Base-by-base conservation (phyloP, 64 coral and sea anemone species). In the Pachyseris speciosa region DNA sequence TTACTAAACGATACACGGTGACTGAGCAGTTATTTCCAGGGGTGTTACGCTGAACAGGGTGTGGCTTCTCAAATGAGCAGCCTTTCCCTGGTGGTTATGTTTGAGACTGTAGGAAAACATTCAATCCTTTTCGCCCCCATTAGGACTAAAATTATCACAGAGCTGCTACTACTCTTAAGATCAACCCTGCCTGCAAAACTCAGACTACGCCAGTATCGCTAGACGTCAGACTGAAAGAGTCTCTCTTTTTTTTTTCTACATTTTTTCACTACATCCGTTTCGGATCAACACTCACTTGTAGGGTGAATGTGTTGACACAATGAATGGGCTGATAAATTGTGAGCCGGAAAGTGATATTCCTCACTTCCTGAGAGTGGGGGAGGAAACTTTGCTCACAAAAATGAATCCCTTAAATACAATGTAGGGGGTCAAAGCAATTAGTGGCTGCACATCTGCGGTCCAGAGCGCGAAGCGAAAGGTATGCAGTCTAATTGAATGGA, bases 271-370 rank as follows among this genome's bases (percentile, higher is more conserved):
- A 16, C 55, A 61, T 81, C 77, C 55, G 34, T 38, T 38, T 25
- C 3, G 52, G 52, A 34, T 81, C 52, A 81, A 57, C 32, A 61
- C 77, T 40, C 34, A 41, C 49, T 39, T 25, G 77, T 27, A 26
- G 51, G 8, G 13, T 80, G 20, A 80, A 19, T 8, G 75, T 81
- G 53, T 63, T 81, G 77, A 81, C 34, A 63, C 2, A 12, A 38
- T 81, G 77, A 81, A 81, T 81, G 77, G 77, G 77, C n/a, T 81
- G 77, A 81, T 81, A 81, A 81, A 81, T 81, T 26, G 55, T 11
- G 26, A 39, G 20, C 55, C 12, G 77, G 39, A 81, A 81, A 60
- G 53, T 81, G 51, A 81, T 81, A 38, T 40, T 22, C 27, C 20
- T 20, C 51, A 63, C 77, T 81, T 81, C 52, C 77, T 81, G 77